Percentiles rank a stretch among this genome's conserved stretches.
These are phyloP conservation scores for Columba janthina DNA, from an alignment of 2,113 vertebrate species.

Conservation along the genomic window DNA sequence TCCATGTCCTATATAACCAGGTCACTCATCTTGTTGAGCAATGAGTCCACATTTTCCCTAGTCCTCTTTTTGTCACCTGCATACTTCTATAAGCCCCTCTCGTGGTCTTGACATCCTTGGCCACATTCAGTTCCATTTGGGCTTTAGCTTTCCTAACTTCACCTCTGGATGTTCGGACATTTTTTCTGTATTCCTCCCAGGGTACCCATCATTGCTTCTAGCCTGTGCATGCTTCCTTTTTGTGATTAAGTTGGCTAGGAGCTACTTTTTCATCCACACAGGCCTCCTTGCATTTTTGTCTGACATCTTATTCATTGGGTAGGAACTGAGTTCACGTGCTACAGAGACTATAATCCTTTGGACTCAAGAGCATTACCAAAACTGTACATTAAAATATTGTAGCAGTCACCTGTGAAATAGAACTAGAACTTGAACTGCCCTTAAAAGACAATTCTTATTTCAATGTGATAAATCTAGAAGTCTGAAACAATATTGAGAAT, in stretches of 20 bases:
- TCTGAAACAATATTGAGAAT: not conserved
- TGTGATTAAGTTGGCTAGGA: not conserved
- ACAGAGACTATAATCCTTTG: not conserved
- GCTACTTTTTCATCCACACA: not conserved
- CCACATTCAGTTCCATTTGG: not conserved
- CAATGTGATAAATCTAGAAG: not conserved
- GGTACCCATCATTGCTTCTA: not conserved
- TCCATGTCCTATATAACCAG: not conserved
- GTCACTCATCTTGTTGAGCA: not conserved
- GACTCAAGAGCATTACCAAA: not conserved
- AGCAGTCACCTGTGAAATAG: not conserved
- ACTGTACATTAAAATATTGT: not conserved
- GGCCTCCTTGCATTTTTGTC: not conserved
- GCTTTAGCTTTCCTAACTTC: not conserved
- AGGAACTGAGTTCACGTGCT: not conserved
- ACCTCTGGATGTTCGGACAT: not conserved
- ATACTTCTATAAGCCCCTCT: not conserved
- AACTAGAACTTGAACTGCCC: not conserved
- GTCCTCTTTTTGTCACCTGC: not conserved
- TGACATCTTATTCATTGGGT: not conserved
- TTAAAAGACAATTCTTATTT: not conserved
- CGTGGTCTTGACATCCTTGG: not conserved
- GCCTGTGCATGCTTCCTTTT: not conserved
- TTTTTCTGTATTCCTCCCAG: not conserved
- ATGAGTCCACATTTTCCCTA: not conserved